phyloP scores from a whole-genome alignment of 2,797 vertebrate species.

The Sebastes steindachneri region DNA sequence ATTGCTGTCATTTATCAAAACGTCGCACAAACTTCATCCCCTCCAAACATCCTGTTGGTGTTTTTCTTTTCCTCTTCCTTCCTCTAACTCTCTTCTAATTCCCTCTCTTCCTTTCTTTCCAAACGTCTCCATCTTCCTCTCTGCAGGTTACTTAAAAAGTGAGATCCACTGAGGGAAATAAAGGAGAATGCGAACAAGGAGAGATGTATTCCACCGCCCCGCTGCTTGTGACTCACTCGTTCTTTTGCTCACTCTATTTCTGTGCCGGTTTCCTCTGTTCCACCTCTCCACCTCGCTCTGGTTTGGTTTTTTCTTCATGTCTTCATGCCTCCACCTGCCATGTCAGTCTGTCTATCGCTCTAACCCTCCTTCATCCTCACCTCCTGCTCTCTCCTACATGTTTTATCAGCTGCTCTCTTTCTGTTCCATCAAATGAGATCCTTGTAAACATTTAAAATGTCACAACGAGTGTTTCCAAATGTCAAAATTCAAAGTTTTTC shows the following conservation, averaged over 20 bases:
- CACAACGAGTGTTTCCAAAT: not conserved
- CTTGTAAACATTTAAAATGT: not conserved
- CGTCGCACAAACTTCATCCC: not conserved
- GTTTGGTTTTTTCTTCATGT: not conserved
- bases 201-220: conserved; percentile 7
- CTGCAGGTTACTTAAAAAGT: not conserved
- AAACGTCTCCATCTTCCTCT: not conserved
- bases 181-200: not conserved
- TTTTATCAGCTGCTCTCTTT: not conserved
- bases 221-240: conserved; percentile 39
- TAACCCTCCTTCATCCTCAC: conserved; percentile 2
- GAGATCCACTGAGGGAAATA: not conserved
- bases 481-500: too few species aligned
- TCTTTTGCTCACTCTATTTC: conserved; percentile 37
- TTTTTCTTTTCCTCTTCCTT: not conserved
- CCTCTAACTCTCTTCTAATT: not conserved
- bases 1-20: conserved; percentile 51
- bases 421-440: not conserved
- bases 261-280: conserved; percentile 27
- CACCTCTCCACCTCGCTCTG: conserved; percentile 31
- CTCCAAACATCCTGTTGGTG: not conserved
- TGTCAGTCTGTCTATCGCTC: conserved; percentile 14
- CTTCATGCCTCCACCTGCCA: conserved; percentile 7
- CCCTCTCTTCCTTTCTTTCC: not conserved
- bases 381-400: not conserved